Base-by-base conservation (phyloP, 2,113 vertebrate species). In the Rhynchomys soricoides region DNA sequence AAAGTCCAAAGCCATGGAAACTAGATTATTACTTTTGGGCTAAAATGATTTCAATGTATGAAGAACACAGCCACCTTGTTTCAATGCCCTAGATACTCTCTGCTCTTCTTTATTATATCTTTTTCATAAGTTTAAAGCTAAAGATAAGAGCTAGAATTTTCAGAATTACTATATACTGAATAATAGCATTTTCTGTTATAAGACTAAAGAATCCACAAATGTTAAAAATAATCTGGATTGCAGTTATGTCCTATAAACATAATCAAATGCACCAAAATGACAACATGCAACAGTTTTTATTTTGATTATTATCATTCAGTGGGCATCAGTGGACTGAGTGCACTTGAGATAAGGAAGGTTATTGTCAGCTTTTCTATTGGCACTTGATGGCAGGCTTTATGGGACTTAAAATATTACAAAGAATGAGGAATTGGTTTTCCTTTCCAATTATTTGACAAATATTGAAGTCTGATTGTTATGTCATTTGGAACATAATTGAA, bases 21-120 rank as follows among this genome's bases (percentile, higher is more conserved):
- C 19, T 37, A 82, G 78, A 82, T 57, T 15, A 82, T 59, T 22
- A 82, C 11, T 40, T 59, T 59, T 3, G 22, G 3, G 9, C 34
- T 6, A 57, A 82, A 82, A 37, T 5, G 19, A 40, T 57, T 81
- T 79, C 29, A 31, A 55, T 52, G 7, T 34, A 52, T 37, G 16
- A 0, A 21, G 16, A 17, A 81, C 17, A 22, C 17, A 57, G 17
- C 4, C 0, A 24, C 5, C 11, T 31, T 57, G 5, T 37, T 57
- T n/a, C 52, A 57, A 57, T 59, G 37, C 22, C 10, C 21, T 82
- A 11, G 17, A 22, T 21, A 79, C 3, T 79, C 7, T 79, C 48
- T 79, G 3, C 0, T 37, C 55, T 40, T 59, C 12, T 26, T 82
- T 37, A 59, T 59, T 5, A n/a, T 82, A 59, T 81, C 2, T 19